Evolutionary conservation across 2,888 invertebrate genomes (phyloP), one percentile per base, ranked within the genome.

Genomic region (Leptinotarsa tumamoca): DNA sequence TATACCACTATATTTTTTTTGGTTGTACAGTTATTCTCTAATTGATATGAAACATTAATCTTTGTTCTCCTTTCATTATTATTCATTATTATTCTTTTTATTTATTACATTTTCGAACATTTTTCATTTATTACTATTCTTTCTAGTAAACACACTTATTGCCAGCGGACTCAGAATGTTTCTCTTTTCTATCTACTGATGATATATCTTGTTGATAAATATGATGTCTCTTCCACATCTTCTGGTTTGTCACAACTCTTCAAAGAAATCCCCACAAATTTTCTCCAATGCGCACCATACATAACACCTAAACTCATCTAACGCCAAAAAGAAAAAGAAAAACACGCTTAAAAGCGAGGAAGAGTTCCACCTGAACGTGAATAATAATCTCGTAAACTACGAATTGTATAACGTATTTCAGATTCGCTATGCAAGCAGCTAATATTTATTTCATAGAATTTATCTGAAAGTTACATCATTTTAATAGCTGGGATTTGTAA

Each of bases 381-480:
- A 81, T 80, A 76, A 80, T 75, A 79, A 77, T 76, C 77, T 76
- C 80, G 76, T 82, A 81, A 81, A 80, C 78, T 76, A 79, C 68
- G 76, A 80, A 78, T 78, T 76, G 80, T 79, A 79, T 74, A 78
- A 77, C 78, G 79, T 78, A 81, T 82, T 82, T 81, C 79, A 78
- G 80, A 82, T 81, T 80, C 80, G 80, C 75, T 52, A 75, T 80
- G 78, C 82, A 76, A 78, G 73, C 75, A 77, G 77, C 80, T 80
- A 81, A 81, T 82, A 83, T 82, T 63, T 80, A 83, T 81, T 80
- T 82, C 77, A 79, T 73, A 80, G 76, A 78, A 81, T 79, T 81
- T 82, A 83, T 83, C 82, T 77, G 80, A 74, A 72, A 77, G 80
- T 82, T 83, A 80, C 80, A 82, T 83, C 83, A 82, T 79, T 80